Evolutionary conservation across 2,888 invertebrate genomes (phyloP).

Genomic region (Adela reaumurella): DNA sequence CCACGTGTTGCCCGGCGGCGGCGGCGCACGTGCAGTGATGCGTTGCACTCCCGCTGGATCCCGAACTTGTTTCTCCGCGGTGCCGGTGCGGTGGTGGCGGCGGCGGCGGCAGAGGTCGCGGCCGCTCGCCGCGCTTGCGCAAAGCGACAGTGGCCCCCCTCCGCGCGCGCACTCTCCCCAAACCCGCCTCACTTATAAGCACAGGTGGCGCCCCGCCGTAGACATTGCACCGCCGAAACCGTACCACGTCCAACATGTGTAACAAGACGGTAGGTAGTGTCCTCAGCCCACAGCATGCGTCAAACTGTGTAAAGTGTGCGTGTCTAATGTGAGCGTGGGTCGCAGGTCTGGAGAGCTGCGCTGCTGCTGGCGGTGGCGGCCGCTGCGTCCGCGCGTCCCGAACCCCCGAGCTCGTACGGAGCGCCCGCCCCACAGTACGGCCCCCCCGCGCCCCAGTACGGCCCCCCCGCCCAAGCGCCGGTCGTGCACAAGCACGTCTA

Average conservation of each 20-base stretch:
- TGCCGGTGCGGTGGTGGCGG: not conserved
- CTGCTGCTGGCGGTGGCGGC: slow-evolving; percentile 39
- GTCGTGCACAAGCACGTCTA: slow-evolving; percentile 88
- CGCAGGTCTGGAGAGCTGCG: slow-evolving; percentile 44
- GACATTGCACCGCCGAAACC: slow-evolving; percentile 42
- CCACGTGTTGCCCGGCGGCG: too few species aligned
- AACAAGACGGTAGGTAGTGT: slow-evolving; percentile 49
- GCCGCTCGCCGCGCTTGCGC: slow-evolving; percentile 22
- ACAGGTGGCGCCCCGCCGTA: slow-evolving; percentile 41
- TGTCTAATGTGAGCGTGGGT: slow-evolving; percentile 9
- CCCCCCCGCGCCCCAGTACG: slow-evolving; percentile 62
- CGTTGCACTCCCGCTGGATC: not conserved
- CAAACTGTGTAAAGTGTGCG: too few species aligned
- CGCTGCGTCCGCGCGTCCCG: slow-evolving; percentile 52
- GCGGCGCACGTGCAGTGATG: not conserved
- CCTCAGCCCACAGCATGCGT: too few species aligned
- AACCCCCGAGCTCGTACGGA: slow-evolving; percentile 43
- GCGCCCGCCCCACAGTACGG: slow-evolving; percentile 42
- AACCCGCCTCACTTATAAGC: slow-evolving; percentile 51
- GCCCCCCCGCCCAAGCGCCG: slow-evolving; percentile 68
- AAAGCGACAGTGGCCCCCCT: slow-evolving; percentile 49
- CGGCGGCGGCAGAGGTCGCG: not conserved
- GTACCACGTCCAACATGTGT: slow-evolving; percentile 41
- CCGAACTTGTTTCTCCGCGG: too few species aligned
- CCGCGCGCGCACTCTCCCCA: slow-evolving; percentile 22